Base-by-base conservation (phyloP, 2,888 invertebrate genomes). In the Leucophora obtusa region DNA sequence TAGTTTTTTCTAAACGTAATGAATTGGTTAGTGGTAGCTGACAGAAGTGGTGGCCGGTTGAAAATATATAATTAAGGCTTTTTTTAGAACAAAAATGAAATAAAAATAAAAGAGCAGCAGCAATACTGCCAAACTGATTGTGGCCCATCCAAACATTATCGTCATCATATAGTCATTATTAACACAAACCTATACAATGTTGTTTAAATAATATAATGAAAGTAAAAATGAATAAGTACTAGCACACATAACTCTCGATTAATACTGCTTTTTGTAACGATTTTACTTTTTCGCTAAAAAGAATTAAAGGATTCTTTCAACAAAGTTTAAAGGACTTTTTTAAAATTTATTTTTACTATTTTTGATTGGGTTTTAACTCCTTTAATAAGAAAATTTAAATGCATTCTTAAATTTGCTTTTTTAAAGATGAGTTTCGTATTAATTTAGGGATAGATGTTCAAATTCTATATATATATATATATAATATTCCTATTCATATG, bases 211-310 rank as follows among this genome's bases (percentile, higher is more conserved):
- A n/a, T 47, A 5, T 47, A 47, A 47, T 47, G 43, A 47, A 47
- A 47, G 43, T 47, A 47, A 47, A 47, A 47, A 47, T n/a, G 43
- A n/a, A 47, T 47, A 14, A 47, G 43, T n/a, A 47, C n/a, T n/a
- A 38, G 28, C 6, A 28, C 28, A 28, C 7, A 28, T 28, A 28
- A 7, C 3, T 7, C 28, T 28, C 28, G 28, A 28, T 6, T 28
- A 28, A 21, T 4, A 4, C 21, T 21, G 4, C 21, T 21, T 21
- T 4, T 21, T 21, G 2, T 21, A 21, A 28, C 7, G 28, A 28
- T 28, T 3, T 28, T 28, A 7, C 7, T 28, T 28, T 28, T 24
- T 3, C 5, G 24, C 24, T 24, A 2, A n/a, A n/a, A n/a, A n/a
- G n/a, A n/a, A n/a, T n/a, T n/a, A n/a, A n/a, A n/a, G n/a, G n/a